Evolutionary conservation across 53 echinoderm and acorn worm genomes (phyloP).

Genomic region (Luidia sarsii): DNA sequence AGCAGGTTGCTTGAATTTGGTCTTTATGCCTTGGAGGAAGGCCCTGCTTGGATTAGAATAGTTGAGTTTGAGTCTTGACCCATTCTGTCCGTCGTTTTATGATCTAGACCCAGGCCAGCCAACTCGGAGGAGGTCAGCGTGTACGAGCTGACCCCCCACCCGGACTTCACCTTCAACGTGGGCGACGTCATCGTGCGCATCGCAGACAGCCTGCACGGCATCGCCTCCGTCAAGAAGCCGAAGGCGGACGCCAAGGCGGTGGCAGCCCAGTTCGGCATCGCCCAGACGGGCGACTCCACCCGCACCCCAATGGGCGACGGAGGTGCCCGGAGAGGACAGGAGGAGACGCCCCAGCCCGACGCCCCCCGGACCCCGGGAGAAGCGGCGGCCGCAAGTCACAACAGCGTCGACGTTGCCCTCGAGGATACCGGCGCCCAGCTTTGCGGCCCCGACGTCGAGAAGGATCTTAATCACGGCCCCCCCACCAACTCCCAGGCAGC

Average conservation of each 20-base stretch:
- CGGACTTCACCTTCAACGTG: conserved; percentile 89
- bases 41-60: too few relatives aligned
- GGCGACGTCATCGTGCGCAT: conserved; percentile 91
- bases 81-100: background rate
- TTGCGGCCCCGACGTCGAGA: background rate
- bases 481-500: background rate
- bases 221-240: conserved; percentile 32
- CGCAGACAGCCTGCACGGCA: conserved; percentile 42
- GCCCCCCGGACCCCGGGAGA: too few relatives aligned
- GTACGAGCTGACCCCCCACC: conserved; percentile 89
- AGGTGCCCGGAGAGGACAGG: background rate
- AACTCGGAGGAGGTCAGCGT: conserved; percentile 80
- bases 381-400: too few relatives aligned
- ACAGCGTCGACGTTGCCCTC: too few relatives aligned
- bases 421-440: background rate
- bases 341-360: too few relatives aligned
- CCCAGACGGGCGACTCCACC: conserved; percentile 1
- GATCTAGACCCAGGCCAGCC: conserved; percentile 64
- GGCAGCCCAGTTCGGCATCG: too few relatives aligned
- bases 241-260: conserved; percentile 2
- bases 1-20: too few relatives aligned
- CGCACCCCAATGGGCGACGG: background rate
- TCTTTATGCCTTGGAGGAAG: too few relatives aligned
- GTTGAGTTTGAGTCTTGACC: too few relatives aligned
- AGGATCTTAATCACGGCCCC: background rate